These are phyloP conservation scores for Ips nitidus DNA, from an alignment of 1,140 invertebrate species.

Conservation along the genomic window DNA sequence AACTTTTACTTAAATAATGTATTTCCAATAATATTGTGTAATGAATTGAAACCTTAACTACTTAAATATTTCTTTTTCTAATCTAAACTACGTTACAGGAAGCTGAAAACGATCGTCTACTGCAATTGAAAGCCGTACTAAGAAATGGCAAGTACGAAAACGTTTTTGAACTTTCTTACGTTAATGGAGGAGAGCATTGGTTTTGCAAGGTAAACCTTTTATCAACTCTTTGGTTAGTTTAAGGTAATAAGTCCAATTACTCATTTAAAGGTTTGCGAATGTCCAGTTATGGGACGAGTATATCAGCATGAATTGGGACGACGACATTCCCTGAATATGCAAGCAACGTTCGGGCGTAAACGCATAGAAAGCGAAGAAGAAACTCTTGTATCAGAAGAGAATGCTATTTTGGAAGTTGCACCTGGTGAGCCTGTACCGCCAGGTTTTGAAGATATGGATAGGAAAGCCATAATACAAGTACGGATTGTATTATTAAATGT, in stretches of 20 bases:
- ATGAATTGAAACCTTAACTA: no score
- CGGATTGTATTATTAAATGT: constrained; percentile 31
- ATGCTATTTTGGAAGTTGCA: constrained; percentile 52
- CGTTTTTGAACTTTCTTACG: constrained; percentile 46
- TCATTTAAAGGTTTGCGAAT: constrained; percentile 41
- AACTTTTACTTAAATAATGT: no score
- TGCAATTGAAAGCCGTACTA: constrained; percentile 43
- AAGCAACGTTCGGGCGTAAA: constrained; percentile 12
- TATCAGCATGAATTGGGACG: constrained; percentile 50
- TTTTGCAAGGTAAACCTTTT: constrained; percentile 42
- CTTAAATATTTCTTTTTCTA: no score
- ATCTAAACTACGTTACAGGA: constrained; percentile 37
- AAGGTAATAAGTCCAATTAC: neutral
- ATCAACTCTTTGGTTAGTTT: neutral
- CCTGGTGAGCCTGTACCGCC: constrained; percentile 70
- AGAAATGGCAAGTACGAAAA: constrained; percentile 46
- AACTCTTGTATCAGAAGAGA: constrained; percentile 2
- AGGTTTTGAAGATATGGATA: constrained; percentile 65
- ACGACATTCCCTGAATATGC: constrained; percentile 40
- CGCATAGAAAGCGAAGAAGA: constrained; percentile 1
- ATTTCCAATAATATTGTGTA: no score
- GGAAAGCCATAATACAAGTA: constrained; percentile 59
- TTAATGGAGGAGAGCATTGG: constrained; percentile 48
- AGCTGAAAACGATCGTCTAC: constrained; percentile 45
- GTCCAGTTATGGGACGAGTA: constrained; percentile 48